Percentiles rank a stretch among this genome's conserved stretches.
phyloP scores from a whole-genome alignment of 2,113 vertebrate species.

The Halcyon malimbica region DNA sequence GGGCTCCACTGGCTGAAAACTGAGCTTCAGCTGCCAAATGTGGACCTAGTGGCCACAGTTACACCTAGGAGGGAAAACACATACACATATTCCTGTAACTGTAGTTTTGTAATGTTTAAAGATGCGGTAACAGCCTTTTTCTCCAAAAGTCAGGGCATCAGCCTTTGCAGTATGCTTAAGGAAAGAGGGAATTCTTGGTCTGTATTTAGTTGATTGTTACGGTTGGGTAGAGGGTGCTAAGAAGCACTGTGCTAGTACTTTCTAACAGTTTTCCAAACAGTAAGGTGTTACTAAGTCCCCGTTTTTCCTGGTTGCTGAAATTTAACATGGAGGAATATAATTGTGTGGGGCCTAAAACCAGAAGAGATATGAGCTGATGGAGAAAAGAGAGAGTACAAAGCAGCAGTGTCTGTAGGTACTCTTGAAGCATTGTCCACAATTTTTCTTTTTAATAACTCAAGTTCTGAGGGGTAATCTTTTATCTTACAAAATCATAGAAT shows the following conservation, averaged over 20 bases:
- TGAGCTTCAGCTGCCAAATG: background rate
- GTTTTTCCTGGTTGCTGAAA: background rate
- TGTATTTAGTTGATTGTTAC: background rate
- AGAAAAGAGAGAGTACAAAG: background rate
- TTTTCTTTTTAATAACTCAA: background rate
- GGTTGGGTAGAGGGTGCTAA: background rate
- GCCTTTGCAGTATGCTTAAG: background rate
- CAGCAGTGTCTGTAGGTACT: background rate
- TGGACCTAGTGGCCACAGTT: background rate
- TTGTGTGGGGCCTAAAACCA: too few relatives aligned
- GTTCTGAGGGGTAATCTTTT: background rate
- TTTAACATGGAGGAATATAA: background rate
- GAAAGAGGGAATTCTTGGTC: background rate
- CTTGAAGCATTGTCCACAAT: background rate
- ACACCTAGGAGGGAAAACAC: background rate
- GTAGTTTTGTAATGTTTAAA: background rate
- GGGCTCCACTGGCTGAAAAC: background rate
- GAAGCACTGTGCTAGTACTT: background rate
- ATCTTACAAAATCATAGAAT: background rate
- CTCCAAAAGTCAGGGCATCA: background rate
- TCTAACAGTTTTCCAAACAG: background rate
- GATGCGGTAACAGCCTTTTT: background rate
- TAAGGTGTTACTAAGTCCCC: background rate
- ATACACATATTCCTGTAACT: background rate
- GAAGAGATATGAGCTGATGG: background rate